phyloP scores from a whole-genome alignment of 2,113 vertebrate genomes.

The Heterocephalus glaber region DNA sequence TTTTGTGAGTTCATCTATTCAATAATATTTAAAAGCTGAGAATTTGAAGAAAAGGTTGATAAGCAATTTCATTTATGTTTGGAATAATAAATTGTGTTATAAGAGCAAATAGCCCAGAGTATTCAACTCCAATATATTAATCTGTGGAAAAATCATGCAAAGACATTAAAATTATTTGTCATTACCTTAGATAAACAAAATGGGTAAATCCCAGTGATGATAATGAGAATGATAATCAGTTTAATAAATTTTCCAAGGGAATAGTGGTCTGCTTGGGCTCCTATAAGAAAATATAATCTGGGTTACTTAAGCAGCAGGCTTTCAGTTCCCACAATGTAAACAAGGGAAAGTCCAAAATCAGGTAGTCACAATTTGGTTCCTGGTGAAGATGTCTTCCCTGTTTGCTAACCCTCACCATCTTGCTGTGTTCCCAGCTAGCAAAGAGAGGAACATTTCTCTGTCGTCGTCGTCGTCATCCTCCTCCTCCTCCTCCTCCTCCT shows the following conservation, averaged over 20 bases:
- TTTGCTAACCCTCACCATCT: background rate
- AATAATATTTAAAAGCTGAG: conserved; percentile 55
- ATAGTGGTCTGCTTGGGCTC: background rate
- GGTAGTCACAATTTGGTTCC: background rate
- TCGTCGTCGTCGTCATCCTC: background rate
- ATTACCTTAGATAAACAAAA: background rate
- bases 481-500: background rate
- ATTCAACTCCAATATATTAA: background rate
- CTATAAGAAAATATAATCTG: background rate
- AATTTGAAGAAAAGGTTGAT: conserved; percentile 46
- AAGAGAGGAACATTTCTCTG: background rate
- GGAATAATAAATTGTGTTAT: background rate
- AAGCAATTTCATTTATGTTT: conserved; percentile 45
- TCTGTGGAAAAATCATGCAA: background rate
- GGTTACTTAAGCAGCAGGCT: background rate
- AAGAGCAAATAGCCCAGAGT: conserved; percentile 11
- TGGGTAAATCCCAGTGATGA: background rate
- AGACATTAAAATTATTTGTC: background rate
- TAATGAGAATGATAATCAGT: background rate
- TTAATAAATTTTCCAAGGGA: background rate
- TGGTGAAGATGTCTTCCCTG: background rate
- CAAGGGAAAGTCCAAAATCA: background rate
- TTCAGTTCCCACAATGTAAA: background rate
- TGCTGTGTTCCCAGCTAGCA: background rate
- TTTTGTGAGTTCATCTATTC: conserved; percentile 22